These are phyloP conservation scores for Cyaniris semiargus DNA, from an alignment of 2,888 invertebrate species.

Conservation along the genomic window DNA sequence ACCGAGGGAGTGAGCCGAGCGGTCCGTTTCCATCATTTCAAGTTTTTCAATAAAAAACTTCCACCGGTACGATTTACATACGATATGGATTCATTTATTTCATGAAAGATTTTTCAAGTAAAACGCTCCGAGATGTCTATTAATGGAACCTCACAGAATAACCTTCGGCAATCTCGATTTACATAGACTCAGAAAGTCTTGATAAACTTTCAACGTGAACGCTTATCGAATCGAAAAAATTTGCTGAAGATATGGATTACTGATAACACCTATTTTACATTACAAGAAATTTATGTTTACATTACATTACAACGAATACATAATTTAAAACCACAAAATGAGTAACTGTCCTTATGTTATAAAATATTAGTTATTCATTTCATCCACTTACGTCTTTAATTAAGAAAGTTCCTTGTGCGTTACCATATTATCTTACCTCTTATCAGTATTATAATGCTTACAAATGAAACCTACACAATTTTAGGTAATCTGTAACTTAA, in stretches of 20 bases:
- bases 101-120: conserved; percentile 72
- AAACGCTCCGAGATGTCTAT: conserved; percentile 70
- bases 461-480: too few relatives aligned
- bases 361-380: too few relatives aligned
- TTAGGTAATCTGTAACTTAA: too few relatives aligned
- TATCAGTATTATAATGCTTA: too few relatives aligned
- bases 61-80: conserved; percentile 76
- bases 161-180: conserved; percentile 12
- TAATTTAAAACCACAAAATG: too few relatives aligned
- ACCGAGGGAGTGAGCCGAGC: conserved; percentile 56
- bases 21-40: conserved; percentile 77
- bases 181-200: conserved; percentile 41
- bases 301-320: too few relatives aligned
- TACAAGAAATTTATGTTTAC: too few relatives aligned
- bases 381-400: too few relatives aligned
- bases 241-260: not conserved
- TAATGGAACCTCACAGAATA: conserved; percentile 50
- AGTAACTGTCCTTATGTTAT: too few relatives aligned
- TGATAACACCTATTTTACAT: not conserved
- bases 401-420: too few relatives aligned
- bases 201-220: conserved; percentile 36
- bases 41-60: conserved; percentile 80
- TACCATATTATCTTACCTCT: too few relatives aligned
- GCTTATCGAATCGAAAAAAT: not conserved
- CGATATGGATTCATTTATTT: conserved; percentile 78